Evolutionary conservation across 2,888 invertebrate genomes (phyloP).

Genomic region (Phengaris alcon): DNA sequence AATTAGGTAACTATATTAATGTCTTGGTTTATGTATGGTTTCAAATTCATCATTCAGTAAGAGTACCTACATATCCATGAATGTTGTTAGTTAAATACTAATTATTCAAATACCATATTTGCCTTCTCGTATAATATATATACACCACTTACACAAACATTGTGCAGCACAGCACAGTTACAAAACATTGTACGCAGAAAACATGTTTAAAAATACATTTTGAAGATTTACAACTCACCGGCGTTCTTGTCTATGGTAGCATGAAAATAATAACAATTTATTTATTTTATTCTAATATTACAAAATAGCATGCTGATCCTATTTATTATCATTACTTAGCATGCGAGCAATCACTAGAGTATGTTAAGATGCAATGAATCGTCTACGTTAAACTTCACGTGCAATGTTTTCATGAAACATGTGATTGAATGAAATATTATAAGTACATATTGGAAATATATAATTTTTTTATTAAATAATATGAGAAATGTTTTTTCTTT

Average conservation of each 20-base stretch:
- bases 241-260: conserved; percentile 74
- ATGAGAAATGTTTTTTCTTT: too few species aligned
- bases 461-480: too few species aligned
- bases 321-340: not conserved
- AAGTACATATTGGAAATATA: too few species aligned
- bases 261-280: conserved; percentile 61
- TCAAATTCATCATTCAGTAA: not conserved
- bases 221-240: conserved; percentile 59
- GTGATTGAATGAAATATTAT: not conserved
- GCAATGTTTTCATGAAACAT: not conserved
- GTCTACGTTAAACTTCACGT: not conserved
- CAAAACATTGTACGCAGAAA: not conserved
- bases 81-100: not conserved
- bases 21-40: too few species aligned
- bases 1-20: too few species aligned
- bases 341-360: not conserved
- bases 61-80: not conserved
- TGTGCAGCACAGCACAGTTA: conserved; percentile 22
- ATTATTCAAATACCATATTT: not conserved
- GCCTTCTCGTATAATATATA: not conserved
- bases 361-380: not conserved
- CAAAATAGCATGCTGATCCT: conserved; percentile 18
- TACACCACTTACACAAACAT: not conserved
- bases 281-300: conserved; percentile 32
- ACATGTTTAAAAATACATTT: conserved; percentile 32